Evolutionary conservation across 1,140 invertebrate genomes (phyloP).

Genomic region (Tetramorium alpestre): DNA sequence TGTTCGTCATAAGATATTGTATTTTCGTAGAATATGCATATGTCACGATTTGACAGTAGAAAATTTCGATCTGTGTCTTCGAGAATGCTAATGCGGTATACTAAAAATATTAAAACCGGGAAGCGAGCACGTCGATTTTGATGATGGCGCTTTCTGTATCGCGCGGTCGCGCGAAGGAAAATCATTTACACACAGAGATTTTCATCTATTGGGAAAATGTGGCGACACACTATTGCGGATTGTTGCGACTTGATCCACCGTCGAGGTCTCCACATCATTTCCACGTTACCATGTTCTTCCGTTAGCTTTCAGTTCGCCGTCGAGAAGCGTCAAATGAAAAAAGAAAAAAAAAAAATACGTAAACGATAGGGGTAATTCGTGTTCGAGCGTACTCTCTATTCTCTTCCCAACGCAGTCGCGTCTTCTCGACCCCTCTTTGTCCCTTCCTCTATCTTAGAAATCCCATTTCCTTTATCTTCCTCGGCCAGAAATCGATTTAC

Average conservation of each 20-base stretch:
- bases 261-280: constrained; percentile 13
- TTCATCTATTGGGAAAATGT: neutral
- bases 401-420: constrained; percentile 40
- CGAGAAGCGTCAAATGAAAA: constrained; percentile 43
- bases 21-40: constrained; percentile 57
- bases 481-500: constrained; percentile 81
- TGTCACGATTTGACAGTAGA: constrained; percentile 27
- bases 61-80: neutral
- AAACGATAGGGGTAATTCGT: constrained; percentile 29
- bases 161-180: neutral
- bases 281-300: constrained; percentile 4
- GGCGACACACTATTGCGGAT: constrained; percentile 41
- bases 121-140: constrained; percentile 34
- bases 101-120: neutral
- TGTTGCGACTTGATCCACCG: constrained; percentile 29
- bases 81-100: neutral
- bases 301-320: constrained; percentile 5
- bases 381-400: constrained; percentile 28
- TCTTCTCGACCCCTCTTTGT: constrained; percentile 34
- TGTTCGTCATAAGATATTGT: constrained; percentile 14
- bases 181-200: neutral
- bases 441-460: constrained; percentile 52
- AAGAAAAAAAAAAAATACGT: neutral
- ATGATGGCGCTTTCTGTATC: neutral
- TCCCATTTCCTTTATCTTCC: constrained; percentile 65